A percentile compares a stretch with the other conserved stretches of the same genome.
Evolutionary conservation across 2,888 invertebrate species (phyloP).

Genomic region (Actias luna): DNA sequence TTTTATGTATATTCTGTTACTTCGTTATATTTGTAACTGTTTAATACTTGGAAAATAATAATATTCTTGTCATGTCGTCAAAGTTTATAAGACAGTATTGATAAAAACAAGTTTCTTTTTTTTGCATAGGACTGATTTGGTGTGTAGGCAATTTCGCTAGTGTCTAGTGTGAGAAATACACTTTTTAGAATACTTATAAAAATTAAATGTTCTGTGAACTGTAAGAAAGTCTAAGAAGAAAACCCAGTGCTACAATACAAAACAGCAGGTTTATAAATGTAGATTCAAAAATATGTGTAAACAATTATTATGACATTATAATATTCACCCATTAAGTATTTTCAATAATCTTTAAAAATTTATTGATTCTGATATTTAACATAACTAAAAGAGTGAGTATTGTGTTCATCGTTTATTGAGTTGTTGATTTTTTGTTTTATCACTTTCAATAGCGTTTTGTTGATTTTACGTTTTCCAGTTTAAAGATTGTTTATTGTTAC

Average conservation of each 20-base stretch:
- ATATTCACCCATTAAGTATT: not conserved
- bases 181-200: too few species aligned
- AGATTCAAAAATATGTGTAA: not conserved
- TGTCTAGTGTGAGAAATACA: too few species aligned
- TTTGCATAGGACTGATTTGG: too few species aligned
- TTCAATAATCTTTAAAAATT: not conserved
- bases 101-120: too few species aligned
- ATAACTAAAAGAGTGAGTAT: not conserved
- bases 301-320: not conserved
- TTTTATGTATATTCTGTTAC: conserved; percentile 18
- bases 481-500: not conserved
- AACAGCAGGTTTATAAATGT: too few species aligned
- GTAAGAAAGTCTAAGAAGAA: too few species aligned
- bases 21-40: not conserved
- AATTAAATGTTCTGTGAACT: too few species aligned
- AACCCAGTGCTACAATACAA: too few species aligned
- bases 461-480: conserved; percentile 18
- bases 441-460: conserved; percentile 22
- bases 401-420: conserved; percentile 21
- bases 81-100: too few species aligned
- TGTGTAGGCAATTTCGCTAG: too few species aligned
- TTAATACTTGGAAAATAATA: too few species aligned
- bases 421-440: conserved; percentile 33
- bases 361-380: not conserved
- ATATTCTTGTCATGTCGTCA: too few species aligned